phyloP scores from a whole-genome alignment of 2,797 vertebrate species.

The Alectoris magna region DNA sequence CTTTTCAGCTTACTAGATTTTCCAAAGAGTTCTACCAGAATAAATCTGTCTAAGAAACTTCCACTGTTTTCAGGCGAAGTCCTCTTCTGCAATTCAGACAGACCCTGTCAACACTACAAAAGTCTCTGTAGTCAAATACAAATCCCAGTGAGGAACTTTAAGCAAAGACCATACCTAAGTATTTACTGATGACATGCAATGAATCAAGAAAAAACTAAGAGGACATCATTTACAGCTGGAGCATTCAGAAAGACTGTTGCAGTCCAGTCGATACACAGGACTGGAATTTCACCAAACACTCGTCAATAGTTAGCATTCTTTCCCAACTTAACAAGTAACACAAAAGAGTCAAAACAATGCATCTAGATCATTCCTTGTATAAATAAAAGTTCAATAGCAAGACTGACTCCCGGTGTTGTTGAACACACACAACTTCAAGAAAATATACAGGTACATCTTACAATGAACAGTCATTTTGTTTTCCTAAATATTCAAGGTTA shows the following conservation, averaged over 20 bases:
- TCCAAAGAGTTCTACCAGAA: background rate
- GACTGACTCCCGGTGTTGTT: background rate
- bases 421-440: background rate
- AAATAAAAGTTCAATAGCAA: background rate
- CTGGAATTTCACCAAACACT: background rate
- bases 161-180: background rate
- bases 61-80: background rate
- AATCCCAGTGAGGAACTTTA: background rate
- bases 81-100: background rate
- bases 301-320: background rate
- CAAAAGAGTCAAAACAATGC: slow-evolving; percentile 18
- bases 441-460: background rate
- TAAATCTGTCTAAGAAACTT: background rate
- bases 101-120: background rate
- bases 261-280: background rate
- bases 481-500: background rate
- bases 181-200: slow-evolving; percentile 32
- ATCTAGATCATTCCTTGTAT: background rate
- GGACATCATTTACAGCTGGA: background rate
- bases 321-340: background rate
- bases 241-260: background rate
- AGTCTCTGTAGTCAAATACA: slow-evolving; percentile 11
- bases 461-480: background rate
- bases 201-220: slow-evolving; percentile 25
- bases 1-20: background rate